Conservation (phyloP, 2,888 invertebrate species). For the Drosophila pseudotalamancana region DNA sequence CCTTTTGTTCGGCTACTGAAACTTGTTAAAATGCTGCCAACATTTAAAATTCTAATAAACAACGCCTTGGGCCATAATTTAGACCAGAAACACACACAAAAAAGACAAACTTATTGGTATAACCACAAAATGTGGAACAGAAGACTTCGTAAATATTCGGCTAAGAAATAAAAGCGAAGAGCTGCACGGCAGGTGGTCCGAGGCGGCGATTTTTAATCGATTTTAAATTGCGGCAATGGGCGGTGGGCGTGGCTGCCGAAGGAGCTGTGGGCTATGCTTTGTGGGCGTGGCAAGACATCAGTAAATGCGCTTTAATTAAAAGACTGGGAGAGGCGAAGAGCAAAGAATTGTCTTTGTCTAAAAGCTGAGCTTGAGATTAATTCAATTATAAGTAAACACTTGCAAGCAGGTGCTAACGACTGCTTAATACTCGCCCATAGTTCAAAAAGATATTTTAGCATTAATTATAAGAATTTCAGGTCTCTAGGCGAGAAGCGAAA, state of each 20-base stretch:
- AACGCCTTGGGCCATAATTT: conserved; percentile 53
- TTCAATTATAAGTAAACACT: neutral
- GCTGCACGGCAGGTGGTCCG: conserved; percentile 68
- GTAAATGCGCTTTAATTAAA: conserved; percentile 15
- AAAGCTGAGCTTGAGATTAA: neutral
- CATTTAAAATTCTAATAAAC: conserved; percentile 70
- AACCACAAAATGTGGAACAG: conserved; percentile 9
- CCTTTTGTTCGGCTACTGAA: conserved; percentile 60
- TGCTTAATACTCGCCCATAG: no score
- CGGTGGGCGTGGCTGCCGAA: conserved; percentile 33
- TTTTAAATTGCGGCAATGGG: conserved; percentile 65
- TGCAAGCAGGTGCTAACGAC: no score
- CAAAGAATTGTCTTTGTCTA: neutral
- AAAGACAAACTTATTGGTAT: conserved; percentile 1
- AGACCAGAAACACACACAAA: no score
- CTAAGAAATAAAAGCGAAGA: neutral
- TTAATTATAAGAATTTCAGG: no score
- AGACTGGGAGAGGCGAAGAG: neutral
- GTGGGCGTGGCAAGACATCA: conserved; percentile 28
- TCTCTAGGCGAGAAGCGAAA: no score
- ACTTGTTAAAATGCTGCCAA: conserved; percentile 61
- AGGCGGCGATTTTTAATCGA: conserved; percentile 67
- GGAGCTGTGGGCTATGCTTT: conserved; percentile 8
- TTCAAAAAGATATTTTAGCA: no score
- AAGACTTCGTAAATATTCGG: conserved; percentile 1